A percentile compares a stretch with the other conserved stretches of the same genome.
Evolutionary conservation across 2,888 invertebrate species (phyloP).

Genomic region (Nysson spinosus): DNA sequence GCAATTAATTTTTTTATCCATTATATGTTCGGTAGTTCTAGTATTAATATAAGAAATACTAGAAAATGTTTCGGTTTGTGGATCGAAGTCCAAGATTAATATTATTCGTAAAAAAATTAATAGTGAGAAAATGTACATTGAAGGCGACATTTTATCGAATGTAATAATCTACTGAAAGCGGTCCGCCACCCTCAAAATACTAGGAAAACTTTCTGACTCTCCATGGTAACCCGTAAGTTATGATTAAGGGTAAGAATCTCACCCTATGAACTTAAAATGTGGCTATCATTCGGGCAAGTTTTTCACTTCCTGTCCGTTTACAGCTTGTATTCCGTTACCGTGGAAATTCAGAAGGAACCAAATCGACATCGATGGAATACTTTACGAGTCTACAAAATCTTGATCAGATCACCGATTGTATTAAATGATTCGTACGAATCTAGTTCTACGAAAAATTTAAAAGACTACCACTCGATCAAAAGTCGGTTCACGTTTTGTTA

Average conservation of each 20-base stretch:
- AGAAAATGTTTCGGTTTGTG: too few relatives aligned
- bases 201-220: constrained; percentile 22
- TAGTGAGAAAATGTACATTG: constrained; percentile 1
- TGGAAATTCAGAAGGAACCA: constrained; percentile 10
- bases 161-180: constrained; percentile 1
- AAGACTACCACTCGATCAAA: too few relatives aligned
- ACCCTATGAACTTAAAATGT: constrained; percentile 36
- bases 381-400: background rate
- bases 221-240: constrained; percentile 35
- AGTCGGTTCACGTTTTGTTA: too few relatives aligned
- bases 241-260: constrained; percentile 36
- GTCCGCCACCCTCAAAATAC: background rate
- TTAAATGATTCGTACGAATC: background rate
- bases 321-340: constrained; percentile 13
- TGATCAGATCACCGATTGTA: constrained; percentile 10
- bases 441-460: background rate
- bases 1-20: too few relatives aligned
- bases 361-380: constrained; percentile 31
- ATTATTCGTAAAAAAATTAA: constrained; percentile 11
- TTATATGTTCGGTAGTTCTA: too few relatives aligned
- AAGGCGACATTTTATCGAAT: constrained; percentile 4
- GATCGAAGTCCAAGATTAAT: too few relatives aligned
- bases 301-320: constrained; percentile 32
- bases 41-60: too few relatives aligned
- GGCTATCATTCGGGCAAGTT: constrained; percentile 42